phyloP scores from a whole-genome alignment of 2,888 invertebrate species.

The Eudiplozoon nipponicum region DNA sequence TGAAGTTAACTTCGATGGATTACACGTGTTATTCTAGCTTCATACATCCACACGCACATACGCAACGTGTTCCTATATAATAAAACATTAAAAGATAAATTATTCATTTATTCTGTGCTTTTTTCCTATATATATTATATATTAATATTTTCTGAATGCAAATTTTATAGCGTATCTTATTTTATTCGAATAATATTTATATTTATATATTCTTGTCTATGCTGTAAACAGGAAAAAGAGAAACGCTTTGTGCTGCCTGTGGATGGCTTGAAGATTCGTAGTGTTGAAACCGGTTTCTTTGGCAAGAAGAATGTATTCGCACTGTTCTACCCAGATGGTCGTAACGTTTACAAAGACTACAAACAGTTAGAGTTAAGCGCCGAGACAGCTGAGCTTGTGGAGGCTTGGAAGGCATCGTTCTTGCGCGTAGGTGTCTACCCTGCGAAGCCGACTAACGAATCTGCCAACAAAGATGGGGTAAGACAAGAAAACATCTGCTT shows the following conservation, averaged over 20 bases:
- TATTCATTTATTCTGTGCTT: too few relatives aligned
- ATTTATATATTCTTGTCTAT: neutral
- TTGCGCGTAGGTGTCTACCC: slow-evolving; percentile 93
- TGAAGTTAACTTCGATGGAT: too few relatives aligned
- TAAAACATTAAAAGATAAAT: too few relatives aligned
- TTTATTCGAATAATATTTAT: too few relatives aligned
- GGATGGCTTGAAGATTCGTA: slow-evolving; percentile 72
- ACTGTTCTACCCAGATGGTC: slow-evolving; percentile 76
- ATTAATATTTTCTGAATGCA: too few relatives aligned
- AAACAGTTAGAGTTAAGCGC: slow-evolving; percentile 90
- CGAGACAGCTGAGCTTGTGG: slow-evolving; percentile 77
- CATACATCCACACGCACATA: too few relatives aligned
- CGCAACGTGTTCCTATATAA: too few relatives aligned
- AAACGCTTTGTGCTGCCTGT: slow-evolving; percentile 95
- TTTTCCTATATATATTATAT: too few relatives aligned
- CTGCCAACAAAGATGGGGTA: too few relatives aligned
- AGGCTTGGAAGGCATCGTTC: slow-evolving; percentile 98
- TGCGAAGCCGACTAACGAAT: slow-evolving; percentile 30
- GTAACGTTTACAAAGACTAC: slow-evolving; percentile 52
- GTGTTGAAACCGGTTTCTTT: slow-evolving; percentile 76
- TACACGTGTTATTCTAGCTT: too few relatives aligned
- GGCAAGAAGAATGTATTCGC: slow-evolving; percentile 84
- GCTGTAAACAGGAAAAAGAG: slow-evolving; percentile 45
- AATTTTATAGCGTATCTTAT: too few relatives aligned
- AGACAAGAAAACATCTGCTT: too few relatives aligned